A percentile compares a stretch with the other conserved stretches of the same genome.
These are phyloP conservation scores for Steatornis caripensis DNA, from an alignment of 2,113 vertebrate genomes.

Conservation along the genomic window DNA sequence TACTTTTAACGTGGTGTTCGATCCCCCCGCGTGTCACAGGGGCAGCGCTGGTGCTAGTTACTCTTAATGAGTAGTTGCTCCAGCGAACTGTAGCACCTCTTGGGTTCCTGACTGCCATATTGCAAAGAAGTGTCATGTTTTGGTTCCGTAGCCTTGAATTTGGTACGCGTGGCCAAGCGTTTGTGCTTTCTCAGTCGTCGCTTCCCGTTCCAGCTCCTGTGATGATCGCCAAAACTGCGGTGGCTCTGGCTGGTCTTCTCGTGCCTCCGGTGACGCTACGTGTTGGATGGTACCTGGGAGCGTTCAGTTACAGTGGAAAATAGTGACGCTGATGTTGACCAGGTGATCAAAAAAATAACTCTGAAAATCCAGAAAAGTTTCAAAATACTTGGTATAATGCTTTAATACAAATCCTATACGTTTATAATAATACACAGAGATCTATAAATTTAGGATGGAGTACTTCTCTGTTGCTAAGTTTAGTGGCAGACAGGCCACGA, in stretches of 20 bases:
- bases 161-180: fast-evolving
- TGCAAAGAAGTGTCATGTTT: background rate
- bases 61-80: background rate
- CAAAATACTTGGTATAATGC: background rate
- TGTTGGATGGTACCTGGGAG: fast-evolving
- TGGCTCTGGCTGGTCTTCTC: fast-evolving
- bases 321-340: background rate
- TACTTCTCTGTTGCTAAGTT: background rate
- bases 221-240: fast-evolving
- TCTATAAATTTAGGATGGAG: background rate
- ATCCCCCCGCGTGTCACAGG: fast-evolving
- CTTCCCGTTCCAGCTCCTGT: background rate
- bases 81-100: fast-evolving
- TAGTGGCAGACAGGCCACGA: background rate
- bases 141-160: background rate
- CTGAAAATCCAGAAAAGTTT: background rate
- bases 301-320: fast-evolving
- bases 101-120: background rate
- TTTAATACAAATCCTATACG: background rate
- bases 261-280: fast-evolving
- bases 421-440: background rate
- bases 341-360: background rate
- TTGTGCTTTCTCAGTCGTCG: fast-evolving
- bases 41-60: background rate
- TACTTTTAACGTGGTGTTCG: background rate